phyloP scores from a whole-genome alignment of 1,140 invertebrate genomes.

The Ruditapes philippinarum region DNA sequence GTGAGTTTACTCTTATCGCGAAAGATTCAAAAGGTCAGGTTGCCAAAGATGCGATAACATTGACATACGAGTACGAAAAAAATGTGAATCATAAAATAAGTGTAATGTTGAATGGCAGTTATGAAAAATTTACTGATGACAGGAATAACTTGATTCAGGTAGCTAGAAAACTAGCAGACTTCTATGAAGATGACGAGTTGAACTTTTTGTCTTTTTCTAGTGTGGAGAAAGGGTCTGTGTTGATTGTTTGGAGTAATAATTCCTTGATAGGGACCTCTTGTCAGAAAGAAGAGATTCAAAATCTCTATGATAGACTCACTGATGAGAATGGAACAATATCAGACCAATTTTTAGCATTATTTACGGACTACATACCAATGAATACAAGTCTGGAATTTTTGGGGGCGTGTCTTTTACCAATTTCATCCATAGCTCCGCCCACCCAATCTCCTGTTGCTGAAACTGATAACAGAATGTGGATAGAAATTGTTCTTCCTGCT shows the following conservation, averaged over 20 bases:
- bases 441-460: neutral
- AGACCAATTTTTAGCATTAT: slow-evolving; percentile 36
- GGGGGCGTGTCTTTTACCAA: slow-evolving; percentile 54
- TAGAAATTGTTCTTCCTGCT: slow-evolving; percentile 66
- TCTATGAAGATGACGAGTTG: slow-evolving; percentile 26
- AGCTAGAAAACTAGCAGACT: slow-evolving; percentile 39
- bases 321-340: slow-evolving; percentile 48
- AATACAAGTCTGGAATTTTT: slow-evolving; percentile 42
- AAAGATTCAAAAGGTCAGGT: slow-evolving; percentile 56
- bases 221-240: slow-evolving; percentile 47
- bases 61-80: slow-evolving; percentile 47
- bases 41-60: slow-evolving; percentile 42
- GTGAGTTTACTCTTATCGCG: slow-evolving; percentile 56
- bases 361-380: slow-evolving; percentile 16
- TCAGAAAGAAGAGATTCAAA: slow-evolving; percentile 28
- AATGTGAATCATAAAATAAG: slow-evolving; percentile 38
- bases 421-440: neutral
- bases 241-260: slow-evolving; percentile 66
- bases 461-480: slow-evolving; percentile 33
- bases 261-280: slow-evolving; percentile 55
- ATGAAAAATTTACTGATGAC: neutral
- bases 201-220: slow-evolving; percentile 44
- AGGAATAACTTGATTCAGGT: slow-evolving; percentile 40
- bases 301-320: slow-evolving; percentile 36
- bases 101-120: slow-evolving; percentile 46